These are phyloP conservation scores for Zaprionus obscuricornis DNA, from an alignment of 2,888 invertebrate genomes.

Conservation along the genomic window DNA sequence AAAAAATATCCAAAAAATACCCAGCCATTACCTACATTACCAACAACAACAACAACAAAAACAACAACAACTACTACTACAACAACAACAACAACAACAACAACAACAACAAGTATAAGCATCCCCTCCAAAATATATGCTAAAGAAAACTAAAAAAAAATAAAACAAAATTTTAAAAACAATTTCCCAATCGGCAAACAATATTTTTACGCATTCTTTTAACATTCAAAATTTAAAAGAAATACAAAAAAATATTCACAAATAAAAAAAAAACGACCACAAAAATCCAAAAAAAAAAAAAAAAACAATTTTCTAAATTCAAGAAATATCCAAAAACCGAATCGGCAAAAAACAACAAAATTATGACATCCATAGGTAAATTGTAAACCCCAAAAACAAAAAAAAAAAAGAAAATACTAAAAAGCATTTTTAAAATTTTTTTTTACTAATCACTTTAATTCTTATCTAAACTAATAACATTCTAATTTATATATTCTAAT, in stretches of 20 bases:
- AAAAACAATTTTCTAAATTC: no score
- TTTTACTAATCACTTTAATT: no score
- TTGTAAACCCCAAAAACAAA: conserved; percentile 42
- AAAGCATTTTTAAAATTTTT: no score
- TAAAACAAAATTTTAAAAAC: conserved; percentile 26
- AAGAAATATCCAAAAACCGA: conserved; percentile 57
- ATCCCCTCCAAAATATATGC: conserved; percentile 12
- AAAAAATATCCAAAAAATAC: no score
- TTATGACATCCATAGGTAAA: conserved; percentile 83
- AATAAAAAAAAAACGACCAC: no score
- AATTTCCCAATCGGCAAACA: conserved; percentile 49
- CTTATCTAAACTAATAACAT: no score
- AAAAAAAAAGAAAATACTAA: no score
- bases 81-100: conserved; percentile 19
- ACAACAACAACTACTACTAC: conserved; percentile 25
- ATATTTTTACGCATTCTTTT: conserved; percentile 45
- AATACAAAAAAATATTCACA: no score
- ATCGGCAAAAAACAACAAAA: conserved; percentile 75
- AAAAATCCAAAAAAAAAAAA: no score
- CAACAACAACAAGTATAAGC: conserved; percentile 20
- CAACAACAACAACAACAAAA: conserved; percentile 12
- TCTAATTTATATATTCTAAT: no score
- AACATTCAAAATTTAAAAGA: conserved; percentile 51
- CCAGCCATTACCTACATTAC: no score
- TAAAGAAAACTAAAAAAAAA: conserved; percentile 9